Evolutionary conservation across 2,888 invertebrate genomes (phyloP).

Genomic region (Plemyria rubiginata): DNA sequence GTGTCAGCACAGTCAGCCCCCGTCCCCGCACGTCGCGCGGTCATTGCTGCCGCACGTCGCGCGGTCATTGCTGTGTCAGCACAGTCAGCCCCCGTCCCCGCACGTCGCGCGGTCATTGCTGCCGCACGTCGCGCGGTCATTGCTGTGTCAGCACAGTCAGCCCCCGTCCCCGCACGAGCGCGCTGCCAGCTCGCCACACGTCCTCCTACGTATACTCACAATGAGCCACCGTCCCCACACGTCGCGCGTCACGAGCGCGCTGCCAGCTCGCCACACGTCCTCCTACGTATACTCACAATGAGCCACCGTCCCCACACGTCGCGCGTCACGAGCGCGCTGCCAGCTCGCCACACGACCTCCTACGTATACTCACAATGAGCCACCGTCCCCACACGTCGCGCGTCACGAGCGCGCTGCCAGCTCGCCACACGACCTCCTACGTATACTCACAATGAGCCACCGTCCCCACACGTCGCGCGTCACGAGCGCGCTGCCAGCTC

Average conservation of each 20-base stretch:
- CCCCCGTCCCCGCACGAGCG: slow-evolving; percentile 72
- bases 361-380: slow-evolving; percentile 34
- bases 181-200: slow-evolving; percentile 67
- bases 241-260: slow-evolving; percentile 61
- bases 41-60: too few species aligned
- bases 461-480: slow-evolving; percentile 69
- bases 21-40: too few species aligned
- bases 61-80: too few species aligned
- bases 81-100: too few species aligned
- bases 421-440: slow-evolving; percentile 68
- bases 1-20: too few species aligned
- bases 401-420: slow-evolving; percentile 61
- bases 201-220: not conserved
- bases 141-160: too few species aligned
- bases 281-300: slow-evolving; percentile 3
- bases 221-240: slow-evolving; percentile 68
- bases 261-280: slow-evolving; percentile 69
- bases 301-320: slow-evolving; percentile 72
- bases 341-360: slow-evolving; percentile 70
- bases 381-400: slow-evolving; percentile 72
- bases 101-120: too few species aligned
- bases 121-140: too few species aligned
- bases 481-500: slow-evolving; percentile 62
- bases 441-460: slow-evolving; percentile 47
- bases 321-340: slow-evolving; percentile 58